Conservation (phyloP, 2,113 vertebrate genomes). For the Atrichornis clamosus region DNA sequence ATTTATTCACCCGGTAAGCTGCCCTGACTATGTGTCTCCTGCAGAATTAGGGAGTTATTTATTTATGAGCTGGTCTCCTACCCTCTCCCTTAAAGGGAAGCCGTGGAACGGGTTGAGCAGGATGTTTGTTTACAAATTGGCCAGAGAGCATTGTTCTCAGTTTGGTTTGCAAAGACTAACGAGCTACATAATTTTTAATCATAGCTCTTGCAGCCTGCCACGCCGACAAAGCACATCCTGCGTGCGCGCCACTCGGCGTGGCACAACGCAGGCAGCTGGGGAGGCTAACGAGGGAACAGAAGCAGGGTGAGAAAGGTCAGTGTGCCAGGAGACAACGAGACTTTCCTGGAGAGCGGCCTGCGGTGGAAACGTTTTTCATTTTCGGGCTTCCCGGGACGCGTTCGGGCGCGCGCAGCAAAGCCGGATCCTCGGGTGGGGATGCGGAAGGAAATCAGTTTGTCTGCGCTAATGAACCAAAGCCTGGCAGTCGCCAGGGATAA, state of each 20-base stretch:
- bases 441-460: background rate
- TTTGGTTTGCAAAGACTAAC: slow-evolving; percentile 66
- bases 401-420: accelerated
- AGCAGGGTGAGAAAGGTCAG: background rate
- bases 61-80: slow-evolving; percentile 44
- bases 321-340: background rate
- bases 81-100: slow-evolving; percentile 45
- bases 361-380: background rate
- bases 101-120: slow-evolving; percentile 22
- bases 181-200: slow-evolving; percentile 70
- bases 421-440: background rate
- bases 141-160: slow-evolving; percentile 41
- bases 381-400: background rate
- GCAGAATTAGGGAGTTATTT: slow-evolving; percentile 49
- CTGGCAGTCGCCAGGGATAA: background rate
- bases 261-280: background rate
- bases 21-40: slow-evolving; percentile 1
- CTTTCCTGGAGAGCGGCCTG: background rate
- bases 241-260: background rate
- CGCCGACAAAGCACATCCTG: slow-evolving; percentile 19
- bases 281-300: slow-evolving; percentile 5
- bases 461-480: background rate
- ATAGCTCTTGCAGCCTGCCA: slow-evolving; percentile 34
- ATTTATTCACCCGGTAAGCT: slow-evolving; percentile 52
- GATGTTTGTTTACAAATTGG: slow-evolving; percentile 54